Base-by-base conservation (phyloP, 2,113 vertebrate species). In the Otocyon megalotis region DNA sequence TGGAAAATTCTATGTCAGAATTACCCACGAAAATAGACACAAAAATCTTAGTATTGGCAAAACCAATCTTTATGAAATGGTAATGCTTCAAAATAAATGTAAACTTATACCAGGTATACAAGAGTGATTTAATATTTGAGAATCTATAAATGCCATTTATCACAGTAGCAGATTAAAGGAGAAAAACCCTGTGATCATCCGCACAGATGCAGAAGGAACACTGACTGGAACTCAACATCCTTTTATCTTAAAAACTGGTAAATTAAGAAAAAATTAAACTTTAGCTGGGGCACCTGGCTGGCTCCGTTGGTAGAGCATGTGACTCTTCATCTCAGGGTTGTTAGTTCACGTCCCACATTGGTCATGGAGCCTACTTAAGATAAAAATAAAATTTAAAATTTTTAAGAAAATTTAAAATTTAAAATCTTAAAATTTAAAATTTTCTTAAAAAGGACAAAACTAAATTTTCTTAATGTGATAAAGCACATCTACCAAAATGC, bases 261-360 rank as follows among this genome's bases (percentile, higher is more conserved):
- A 60, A 54, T 48, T 14, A 71, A 71, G 43, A 85, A 48, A 96
- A 54, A 63, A 35, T 37, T 35, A 26, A 17, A 87, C 16, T 19
- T 69, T 9, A 12, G 35, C 35, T 37, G 69, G 69, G 71, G 71
- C 22, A 13, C 12, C 20, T 24, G 35, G 35, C 71, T 76, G 74
- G 43, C 26, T 50, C 43, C 4, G 24, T 30, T 15, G 3, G 7
- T 0, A 3, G 14, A 30, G 24, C 1, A 20, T 11, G 19, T 2
- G 19, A 72, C 71, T 74, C 71, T 24, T 76, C 4, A 50, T 50
- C 26, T 30, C 43, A 50, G 26, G 43, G 74, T 50, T 26, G 3
- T 48, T 14, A 50, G 43, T 50, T 76, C 26, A 50, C 28, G 26
- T 43, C 43, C 74, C 3, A 16, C 2, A 13, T 16, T 76, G 43